Conservation (phyloP, 2,888 invertebrate genomes). For the Thecophora atra region DNA sequence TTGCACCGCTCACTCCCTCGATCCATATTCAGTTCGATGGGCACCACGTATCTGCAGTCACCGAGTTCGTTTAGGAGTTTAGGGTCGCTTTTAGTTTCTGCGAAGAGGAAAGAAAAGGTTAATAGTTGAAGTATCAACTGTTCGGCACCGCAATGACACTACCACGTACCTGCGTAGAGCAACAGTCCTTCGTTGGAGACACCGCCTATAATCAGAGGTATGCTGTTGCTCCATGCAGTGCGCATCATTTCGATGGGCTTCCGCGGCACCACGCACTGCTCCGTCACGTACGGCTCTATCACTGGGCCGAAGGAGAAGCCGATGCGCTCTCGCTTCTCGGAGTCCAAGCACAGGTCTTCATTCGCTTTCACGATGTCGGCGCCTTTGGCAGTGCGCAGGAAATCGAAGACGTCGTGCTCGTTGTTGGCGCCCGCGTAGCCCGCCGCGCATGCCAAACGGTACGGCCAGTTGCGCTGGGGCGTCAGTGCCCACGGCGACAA, state of each 20-base stretch:
- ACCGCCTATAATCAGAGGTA: slow-evolving; percentile 64
- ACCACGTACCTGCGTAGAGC: slow-evolving; percentile 54
- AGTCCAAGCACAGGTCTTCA: slow-evolving; percentile 58
- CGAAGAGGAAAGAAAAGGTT: not conserved
- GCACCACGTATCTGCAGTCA: slow-evolving; percentile 61
- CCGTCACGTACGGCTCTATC: slow-evolving; percentile 62
- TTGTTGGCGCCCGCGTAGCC: slow-evolving; percentile 61
- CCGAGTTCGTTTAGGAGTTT: slow-evolving; percentile 60
- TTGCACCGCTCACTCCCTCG: slow-evolving; percentile 57
- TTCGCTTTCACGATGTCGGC: slow-evolving; percentile 60
- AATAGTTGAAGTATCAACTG: not conserved
- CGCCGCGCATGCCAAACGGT: slow-evolving; percentile 59
- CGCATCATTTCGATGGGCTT: slow-evolving; percentile 62
- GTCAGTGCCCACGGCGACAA: slow-evolving; percentile 63
- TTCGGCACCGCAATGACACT: not conserved
- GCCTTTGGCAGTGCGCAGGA: slow-evolving; percentile 59
- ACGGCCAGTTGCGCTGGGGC: slow-evolving; percentile 60
- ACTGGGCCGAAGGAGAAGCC: slow-evolving; percentile 64
- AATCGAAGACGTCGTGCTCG: slow-evolving; percentile 59
- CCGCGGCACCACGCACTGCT: slow-evolving; percentile 59
- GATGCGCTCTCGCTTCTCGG: slow-evolving; percentile 60
- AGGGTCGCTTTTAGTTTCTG: slow-evolving; percentile 58
- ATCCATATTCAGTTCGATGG: slow-evolving; percentile 61
- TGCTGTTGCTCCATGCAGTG: slow-evolving; percentile 62
- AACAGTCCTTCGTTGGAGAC: slow-evolving; percentile 64